A percentile compares a stretch with the other conserved stretches of the same genome.
Evolutionary conservation across 2,888 invertebrate genomes (phyloP).

Genomic region (Nomada hirtipes): DNA sequence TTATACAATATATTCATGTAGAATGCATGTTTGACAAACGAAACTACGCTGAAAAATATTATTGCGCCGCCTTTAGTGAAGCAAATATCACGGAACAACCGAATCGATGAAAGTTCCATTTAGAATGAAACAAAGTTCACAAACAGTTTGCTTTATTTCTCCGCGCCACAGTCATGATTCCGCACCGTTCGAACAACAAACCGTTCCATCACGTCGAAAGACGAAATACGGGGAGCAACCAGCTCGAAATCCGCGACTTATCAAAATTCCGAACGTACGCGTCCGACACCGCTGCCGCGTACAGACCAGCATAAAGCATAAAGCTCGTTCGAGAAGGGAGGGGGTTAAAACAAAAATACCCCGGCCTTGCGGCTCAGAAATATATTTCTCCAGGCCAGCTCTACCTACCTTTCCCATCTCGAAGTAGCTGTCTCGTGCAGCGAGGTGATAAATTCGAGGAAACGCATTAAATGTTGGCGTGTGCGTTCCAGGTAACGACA

Average conservation of each 20-base stretch:
- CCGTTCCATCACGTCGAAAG: constrained; percentile 3
- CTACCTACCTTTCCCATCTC: constrained; percentile 7
- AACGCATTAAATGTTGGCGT: constrained; percentile 42
- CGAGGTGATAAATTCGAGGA: constrained; percentile 49
- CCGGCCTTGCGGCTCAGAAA: constrained; percentile 12
- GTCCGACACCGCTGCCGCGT: constrained; percentile 20
- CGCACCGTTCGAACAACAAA: not conserved
- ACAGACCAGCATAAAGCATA: constrained; percentile 30
- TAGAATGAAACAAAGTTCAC: not conserved
- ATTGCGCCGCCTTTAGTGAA: not conserved
- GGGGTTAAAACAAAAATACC: constrained; percentile 47
- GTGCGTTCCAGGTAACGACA: constrained; percentile 41
- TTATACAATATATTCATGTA: no score
- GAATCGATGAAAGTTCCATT: not conserved
- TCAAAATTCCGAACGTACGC: constrained; percentile 41
- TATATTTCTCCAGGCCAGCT: constrained; percentile 24
- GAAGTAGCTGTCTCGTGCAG: constrained; percentile 54
- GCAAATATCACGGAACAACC: not conserved
- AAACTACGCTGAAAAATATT: not conserved
- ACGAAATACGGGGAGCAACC: constrained; percentile 17
- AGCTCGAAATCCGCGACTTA: constrained; percentile 25
- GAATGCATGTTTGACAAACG: no score
- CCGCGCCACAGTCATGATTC: not conserved
- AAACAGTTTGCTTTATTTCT: not conserved
- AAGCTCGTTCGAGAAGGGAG: not conserved